Base-by-base conservation (phyloP, 2,797 vertebrate genomes). In the Cetoscarus ocellatus region DNA sequence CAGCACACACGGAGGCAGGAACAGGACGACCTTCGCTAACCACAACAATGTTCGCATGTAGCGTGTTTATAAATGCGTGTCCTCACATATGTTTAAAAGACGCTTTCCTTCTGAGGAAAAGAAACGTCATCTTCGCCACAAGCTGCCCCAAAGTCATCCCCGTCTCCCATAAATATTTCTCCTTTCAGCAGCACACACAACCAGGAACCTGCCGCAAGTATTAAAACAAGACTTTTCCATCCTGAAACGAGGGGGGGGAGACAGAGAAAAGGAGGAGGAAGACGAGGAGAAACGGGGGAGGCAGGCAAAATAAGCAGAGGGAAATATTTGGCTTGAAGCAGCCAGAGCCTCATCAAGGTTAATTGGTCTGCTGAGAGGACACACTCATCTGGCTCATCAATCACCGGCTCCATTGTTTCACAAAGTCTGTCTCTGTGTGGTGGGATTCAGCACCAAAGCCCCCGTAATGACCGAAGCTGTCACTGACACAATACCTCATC, bases 301-400 rank as follows among this genome's bases (percentile, higher is more conserved):
- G 70, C n/a, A 53, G 69, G 70, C 78, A 71, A 59, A 83, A 85
- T 79, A 91, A 88, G 86, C 73, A 76, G 84, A 80, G 83, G 81
- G 92, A 93, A 92, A 93, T 90, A 87, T 93, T 92, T 92, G 85
- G 88, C 90, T 90, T 83, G 89, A 88, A 93, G 93, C 89, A 89
- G 88, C 72, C 75, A 67, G 86, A 93, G 88, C 83, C 92, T 93
- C 88, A 89, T 94, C 94, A 95, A 95, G 94, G 94, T 95, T 95
- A 95, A 95, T 95, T 94, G 94, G 93, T 90, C 92, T 93, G 91
- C 88, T 86, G 94, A 92, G 94, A 92, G 88, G 88, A 92, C 91
- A 73, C 73, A 72, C 75, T 91, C 85, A 78, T 92, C 88, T 80
- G 78, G 78, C 79, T 93, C 94, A 93, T 95, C 92, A 86, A 94